Evolutionary conservation across 2,113 vertebrate genomes (phyloP), one percentile per base, ranked within the genome.

Genomic region (Nerophis lumbriciformis): DNA sequence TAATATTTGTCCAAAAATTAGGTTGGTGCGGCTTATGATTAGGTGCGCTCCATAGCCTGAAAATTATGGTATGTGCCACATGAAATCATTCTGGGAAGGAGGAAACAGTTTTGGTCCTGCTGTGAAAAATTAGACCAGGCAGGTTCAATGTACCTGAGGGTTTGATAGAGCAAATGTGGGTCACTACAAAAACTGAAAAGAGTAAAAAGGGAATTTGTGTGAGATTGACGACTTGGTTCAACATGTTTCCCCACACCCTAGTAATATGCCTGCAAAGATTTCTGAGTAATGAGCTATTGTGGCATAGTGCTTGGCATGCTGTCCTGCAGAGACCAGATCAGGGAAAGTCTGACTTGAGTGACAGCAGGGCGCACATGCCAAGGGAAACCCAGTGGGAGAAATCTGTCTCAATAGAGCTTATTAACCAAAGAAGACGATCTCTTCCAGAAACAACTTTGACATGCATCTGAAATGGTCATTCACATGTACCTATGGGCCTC

Each of bases 201-300:
- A 16, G 6, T 50, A 69, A 57, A 49, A 61, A 59, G 81, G 73
- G 77, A 68, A 62, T 79, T 68, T 71, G 79, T 85, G 78, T 86
- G 79, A 85, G 73, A 81, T 66, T n/a, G 61, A 78, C 63, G 65
- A 50, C 69, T 71, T 71, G 65, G 70, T 68, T 67, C 71, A 73
- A 65, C 70, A 64, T 78, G 73, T 72, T 76, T 72, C 71, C 77
- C 69, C 63, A 57, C 73, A 78, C 71, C 65, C 53, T 68, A 66
- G 66, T 79, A 89, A 87, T 83, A 81, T 83, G 54, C 64, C 69
- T 51, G 69, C 63, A 75, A 65, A 68, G 75, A 28, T 73, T 78
- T 82, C 68, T 70, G 78, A 71, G 83, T 89, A 89, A 88, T 89
- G 84, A 89, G 84, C 74, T 87, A 80, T 85, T 85, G 80, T 84